Conservation (phyloP, 2,113 vertebrate genomes). For the Myocastor coypus region DNA sequence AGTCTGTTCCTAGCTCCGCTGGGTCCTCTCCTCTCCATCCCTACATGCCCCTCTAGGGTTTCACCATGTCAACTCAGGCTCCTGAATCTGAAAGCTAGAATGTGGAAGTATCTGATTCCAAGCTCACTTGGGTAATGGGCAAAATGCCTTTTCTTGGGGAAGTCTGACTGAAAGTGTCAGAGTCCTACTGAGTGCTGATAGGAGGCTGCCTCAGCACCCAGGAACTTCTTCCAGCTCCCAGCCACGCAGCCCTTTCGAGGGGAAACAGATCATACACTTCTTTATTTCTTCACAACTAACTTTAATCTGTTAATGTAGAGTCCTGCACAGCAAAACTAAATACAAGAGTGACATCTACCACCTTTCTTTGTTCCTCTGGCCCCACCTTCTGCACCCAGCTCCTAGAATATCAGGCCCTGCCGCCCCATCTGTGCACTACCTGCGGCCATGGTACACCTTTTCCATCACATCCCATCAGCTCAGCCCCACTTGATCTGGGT, state of each 20-base stretch:
- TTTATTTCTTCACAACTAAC: not conserved
- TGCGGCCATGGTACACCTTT: fast-evolving
- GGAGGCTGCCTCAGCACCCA: not conserved
- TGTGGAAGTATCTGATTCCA: not conserved
- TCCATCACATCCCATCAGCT: not conserved
- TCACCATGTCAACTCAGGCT: not conserved
- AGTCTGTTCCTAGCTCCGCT: not conserved
- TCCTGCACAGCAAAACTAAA: not conserved
- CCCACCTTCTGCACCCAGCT: no score
- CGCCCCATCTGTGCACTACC: no score
- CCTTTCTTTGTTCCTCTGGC: not conserved
- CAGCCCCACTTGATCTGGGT: no score
- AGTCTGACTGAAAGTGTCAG: not conserved
- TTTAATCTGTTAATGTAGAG: not conserved
- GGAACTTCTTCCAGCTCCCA: fast-evolving
- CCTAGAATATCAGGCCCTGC: not conserved
- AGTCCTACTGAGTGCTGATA: not conserved
- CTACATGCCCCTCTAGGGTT: not conserved
- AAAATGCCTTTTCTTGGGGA: not conserved
- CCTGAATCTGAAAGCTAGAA: not conserved
- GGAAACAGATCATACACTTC: not conserved
- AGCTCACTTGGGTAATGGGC: not conserved
- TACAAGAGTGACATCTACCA: not conserved
- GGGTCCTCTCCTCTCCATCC: not conserved
- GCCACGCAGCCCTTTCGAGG: fast-evolving